phyloP scores from a whole-genome alignment of 2,797 vertebrate species.

The Parambassis ranga region DNA sequence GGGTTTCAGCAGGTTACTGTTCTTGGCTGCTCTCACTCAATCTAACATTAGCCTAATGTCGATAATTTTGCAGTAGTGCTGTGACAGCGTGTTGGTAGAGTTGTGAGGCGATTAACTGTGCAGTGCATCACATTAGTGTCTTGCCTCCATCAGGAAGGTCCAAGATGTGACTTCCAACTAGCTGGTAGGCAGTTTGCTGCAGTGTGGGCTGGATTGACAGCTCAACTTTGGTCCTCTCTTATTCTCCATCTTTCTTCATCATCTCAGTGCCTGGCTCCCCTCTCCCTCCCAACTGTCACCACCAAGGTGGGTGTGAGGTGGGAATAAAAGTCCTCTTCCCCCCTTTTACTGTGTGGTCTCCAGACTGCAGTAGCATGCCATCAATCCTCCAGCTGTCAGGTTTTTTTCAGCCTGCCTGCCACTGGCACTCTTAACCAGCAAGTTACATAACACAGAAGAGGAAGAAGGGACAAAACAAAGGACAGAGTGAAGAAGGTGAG shows the following conservation, averaged over 20 bases:
- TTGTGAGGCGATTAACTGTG: slow-evolving; percentile 25
- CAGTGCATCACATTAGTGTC: slow-evolving; percentile 40
- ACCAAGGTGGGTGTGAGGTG: not conserved
- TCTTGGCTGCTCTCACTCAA: slow-evolving; percentile 15
- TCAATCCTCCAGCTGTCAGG: slow-evolving; percentile 66
- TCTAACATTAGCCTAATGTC: slow-evolving; percentile 24
- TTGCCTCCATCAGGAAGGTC: slow-evolving; percentile 35
- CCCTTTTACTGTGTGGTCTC: slow-evolving; percentile 38
- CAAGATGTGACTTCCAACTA: slow-evolving; percentile 46
- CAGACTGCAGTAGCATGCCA: slow-evolving; percentile 50
- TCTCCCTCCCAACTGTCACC: slow-evolving; percentile 27
- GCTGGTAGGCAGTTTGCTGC: slow-evolving; percentile 55
- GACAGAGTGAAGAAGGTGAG: slow-evolving; percentile 37
- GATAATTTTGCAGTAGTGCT: slow-evolving; percentile 21
- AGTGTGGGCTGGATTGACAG: slow-evolving; percentile 56
- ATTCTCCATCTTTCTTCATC: slow-evolving; percentile 45
- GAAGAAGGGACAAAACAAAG: slow-evolving; percentile 11
- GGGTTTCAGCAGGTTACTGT: slow-evolving; percentile 27
- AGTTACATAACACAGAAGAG: slow-evolving; percentile 47
- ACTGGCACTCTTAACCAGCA: slow-evolving; percentile 53
- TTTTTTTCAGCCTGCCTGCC: slow-evolving; percentile 42
- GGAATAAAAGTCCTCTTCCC: not conserved
- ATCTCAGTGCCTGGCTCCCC: slow-evolving; percentile 25
- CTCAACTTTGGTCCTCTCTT: slow-evolving; percentile 33
- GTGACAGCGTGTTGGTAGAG: slow-evolving; percentile 21